phyloP scores from a whole-genome alignment of 2,113 vertebrate species.

The Noturus placidus region DNA sequence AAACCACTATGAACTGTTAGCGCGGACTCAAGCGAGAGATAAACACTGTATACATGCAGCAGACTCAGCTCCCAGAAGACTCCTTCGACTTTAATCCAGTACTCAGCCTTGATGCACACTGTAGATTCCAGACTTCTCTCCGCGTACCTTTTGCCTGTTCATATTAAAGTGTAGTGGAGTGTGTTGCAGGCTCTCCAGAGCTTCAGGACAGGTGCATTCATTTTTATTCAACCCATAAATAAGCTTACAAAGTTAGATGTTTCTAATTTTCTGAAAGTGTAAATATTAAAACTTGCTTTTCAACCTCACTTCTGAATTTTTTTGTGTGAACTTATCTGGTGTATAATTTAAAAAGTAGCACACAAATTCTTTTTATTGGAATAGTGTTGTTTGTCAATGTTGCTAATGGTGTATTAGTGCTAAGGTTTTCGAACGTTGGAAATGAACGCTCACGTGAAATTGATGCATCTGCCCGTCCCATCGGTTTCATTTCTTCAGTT shows the following conservation, averaged over 20 bases:
- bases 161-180: not conserved
- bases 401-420: not conserved
- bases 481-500: not conserved
- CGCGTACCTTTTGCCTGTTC: not conserved
- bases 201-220: not conserved
- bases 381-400: too few species aligned
- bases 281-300: not conserved
- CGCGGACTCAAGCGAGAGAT: not conserved
- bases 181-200: slow-evolving; percentile 16
- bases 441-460: not conserved
- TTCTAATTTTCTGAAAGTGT: not conserved
- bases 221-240: not conserved
- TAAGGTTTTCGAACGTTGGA: not conserved
- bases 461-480: not conserved
- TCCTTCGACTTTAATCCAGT: not conserved
- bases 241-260: not conserved
- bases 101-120: not conserved
- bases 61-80: not conserved
- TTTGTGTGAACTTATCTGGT: too few species aligned
- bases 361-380: too few species aligned
- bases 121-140: not conserved
- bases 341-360: too few species aligned
- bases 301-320: too few species aligned
- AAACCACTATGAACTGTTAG: not conserved
- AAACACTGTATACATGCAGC: not conserved